Evolutionary conservation across 2,797 vertebrate genomes (phyloP).

Genomic region (Acrossocheilus wenchowensis): DNA sequence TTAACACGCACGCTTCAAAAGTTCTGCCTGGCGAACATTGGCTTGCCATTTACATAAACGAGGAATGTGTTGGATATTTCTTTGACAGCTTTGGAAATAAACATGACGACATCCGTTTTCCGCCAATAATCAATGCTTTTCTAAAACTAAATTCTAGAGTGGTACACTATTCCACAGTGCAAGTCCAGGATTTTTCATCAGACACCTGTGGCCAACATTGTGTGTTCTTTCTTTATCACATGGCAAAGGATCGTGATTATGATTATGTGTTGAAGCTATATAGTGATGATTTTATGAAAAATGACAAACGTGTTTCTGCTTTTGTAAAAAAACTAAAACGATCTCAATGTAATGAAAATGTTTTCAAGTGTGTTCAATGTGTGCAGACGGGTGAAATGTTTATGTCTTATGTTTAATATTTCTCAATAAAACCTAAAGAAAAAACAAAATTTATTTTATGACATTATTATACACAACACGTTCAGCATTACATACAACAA

Average conservation of each 20-base stretch:
- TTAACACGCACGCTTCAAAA: accelerated
- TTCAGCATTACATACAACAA: too few species aligned
- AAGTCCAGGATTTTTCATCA: background rate
- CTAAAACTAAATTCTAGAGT: background rate
- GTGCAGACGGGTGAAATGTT: background rate
- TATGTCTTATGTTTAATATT: background rate
- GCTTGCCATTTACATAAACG: background rate
- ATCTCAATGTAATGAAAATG: background rate
- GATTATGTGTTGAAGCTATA: background rate
- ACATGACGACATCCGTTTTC: background rate
- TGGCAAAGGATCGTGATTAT: background rate
- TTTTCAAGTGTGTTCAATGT: background rate
- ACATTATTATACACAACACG: too few species aligned
- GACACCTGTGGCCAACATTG: background rate
- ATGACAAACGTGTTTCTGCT: background rate
- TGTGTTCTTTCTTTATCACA: background rate
- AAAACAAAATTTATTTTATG: too few species aligned
- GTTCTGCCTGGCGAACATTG: background rate
- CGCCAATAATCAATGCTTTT: background rate
- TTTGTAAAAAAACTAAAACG: constrained; percentile 12
- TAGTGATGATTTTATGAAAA: constrained; percentile 6
- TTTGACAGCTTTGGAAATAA: background rate
- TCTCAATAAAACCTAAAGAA: background rate
- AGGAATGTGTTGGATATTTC: background rate
- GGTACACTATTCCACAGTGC: background rate